Percentiles rank a stretch among this genome's conserved stretches.
phyloP scores from a whole-genome alignment of 2,113 vertebrate species.

The Octodon degus region DNA sequence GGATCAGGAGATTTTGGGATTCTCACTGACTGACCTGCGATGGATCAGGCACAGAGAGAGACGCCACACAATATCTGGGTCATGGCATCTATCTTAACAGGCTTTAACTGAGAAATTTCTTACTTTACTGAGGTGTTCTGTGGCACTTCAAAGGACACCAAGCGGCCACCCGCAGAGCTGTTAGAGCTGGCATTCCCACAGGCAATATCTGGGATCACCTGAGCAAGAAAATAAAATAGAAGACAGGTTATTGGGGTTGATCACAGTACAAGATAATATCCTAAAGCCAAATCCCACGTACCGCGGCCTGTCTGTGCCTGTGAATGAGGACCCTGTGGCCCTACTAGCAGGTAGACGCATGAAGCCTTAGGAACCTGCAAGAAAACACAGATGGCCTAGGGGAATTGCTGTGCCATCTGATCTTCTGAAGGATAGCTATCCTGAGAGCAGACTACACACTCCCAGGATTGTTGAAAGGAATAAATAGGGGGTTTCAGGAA shows the following conservation, averaged over 20 bases:
- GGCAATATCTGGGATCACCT: constrained; percentile 92
- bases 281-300: background rate
- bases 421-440: background rate
- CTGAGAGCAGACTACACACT: background rate
- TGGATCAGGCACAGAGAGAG: background rate
- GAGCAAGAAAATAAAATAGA: constrained; percentile 62
- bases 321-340: fast-evolving
- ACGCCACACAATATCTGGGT: fast-evolving
- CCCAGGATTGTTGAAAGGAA: background rate
- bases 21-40: background rate
- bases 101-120: constrained; percentile 73
- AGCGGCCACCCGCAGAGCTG: constrained; percentile 92
- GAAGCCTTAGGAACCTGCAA: background rate
- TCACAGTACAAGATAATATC: background rate
- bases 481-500: background rate
- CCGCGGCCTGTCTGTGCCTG: background rate
- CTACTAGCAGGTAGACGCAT: background rate
- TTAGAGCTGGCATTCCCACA: constrained; percentile 94
- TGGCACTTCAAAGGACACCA: constrained; percentile 93
- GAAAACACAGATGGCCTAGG: background rate
- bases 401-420: background rate
- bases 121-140: constrained; percentile 98
- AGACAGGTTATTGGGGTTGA: background rate
- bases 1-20: background rate
- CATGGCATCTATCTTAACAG: fast-evolving